Base-by-base conservation (phyloP, 1,140 invertebrate species). In the Drosophila leontia region DNA sequence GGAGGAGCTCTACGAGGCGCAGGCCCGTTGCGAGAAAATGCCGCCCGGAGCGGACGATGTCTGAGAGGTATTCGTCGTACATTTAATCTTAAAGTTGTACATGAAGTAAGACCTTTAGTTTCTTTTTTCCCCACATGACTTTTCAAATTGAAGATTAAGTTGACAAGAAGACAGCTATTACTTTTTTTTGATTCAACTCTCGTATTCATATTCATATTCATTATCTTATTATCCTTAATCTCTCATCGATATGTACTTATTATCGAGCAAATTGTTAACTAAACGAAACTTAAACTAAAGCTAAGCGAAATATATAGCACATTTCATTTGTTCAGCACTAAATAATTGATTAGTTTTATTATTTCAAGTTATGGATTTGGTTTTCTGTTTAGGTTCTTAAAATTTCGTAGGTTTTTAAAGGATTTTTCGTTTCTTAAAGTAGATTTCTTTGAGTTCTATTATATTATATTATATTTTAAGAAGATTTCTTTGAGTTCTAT, bases 1-100 rank as follows among this genome's bases (percentile, higher is more conserved):
- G 53, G 69, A 93, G 45, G 92, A 94, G 75, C 74, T 94, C 6
- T 91, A 92, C 56, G 92, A 93, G 4, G 42, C 47, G 7, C 44
- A 71, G 47, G 32, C 11, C 8, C 13, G 17, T 9, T 9, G 3
- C 3, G 75, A 75, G 47, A 44, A 50, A 42, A 32, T 39, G 7
- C 23, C 48, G 29, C 35, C 50, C 3, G 61, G 60, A 19, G 44
- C 50, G 37, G 77, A 84, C 15, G 55, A 63, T 2, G 55, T 50
- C 12, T 84, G 53, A 80, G 13, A 8, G 17, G 41, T 11, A 13
- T 26, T 13, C 12, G 29, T 11, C n/a, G 6, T 17, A 26, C 2
- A n/a, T 15, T 37, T 23, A 17, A 45, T 47, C 34, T 17, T n/a
- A 34, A 26, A 17, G 7, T n/a, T 56, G 13, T 71, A 57, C 15